Conservation (phyloP, 2,797 vertebrate species). For the Urophycis tenuis region DNA sequence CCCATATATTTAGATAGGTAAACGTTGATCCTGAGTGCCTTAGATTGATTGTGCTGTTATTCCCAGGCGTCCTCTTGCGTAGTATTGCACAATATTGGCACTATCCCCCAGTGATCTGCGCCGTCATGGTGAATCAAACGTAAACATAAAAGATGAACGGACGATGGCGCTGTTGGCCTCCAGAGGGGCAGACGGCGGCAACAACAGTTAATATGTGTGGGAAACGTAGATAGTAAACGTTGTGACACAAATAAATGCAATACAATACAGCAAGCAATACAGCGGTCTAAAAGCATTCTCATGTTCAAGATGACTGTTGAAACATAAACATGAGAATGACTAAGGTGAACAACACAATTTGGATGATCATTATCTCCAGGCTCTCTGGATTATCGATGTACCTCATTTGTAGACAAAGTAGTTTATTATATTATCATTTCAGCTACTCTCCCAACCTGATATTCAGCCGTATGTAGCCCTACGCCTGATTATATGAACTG, state of each 20-base stretch:
- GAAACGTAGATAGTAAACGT: background rate
- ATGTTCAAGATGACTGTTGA: background rate
- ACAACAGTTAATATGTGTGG: background rate
- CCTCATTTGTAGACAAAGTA: background rate
- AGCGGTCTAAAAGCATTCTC: background rate
- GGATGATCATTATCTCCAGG: background rate
- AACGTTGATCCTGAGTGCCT: background rate
- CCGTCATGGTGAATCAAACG: background rate
- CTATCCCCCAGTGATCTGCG: background rate
- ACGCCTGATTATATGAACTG: background rate
- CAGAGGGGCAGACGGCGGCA: background rate
- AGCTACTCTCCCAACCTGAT: background rate
- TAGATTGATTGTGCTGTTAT: background rate
- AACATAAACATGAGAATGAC: background rate
- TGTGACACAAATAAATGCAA: background rate
- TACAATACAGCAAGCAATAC: background rate
- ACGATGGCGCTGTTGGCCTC: constrained; percentile 15
- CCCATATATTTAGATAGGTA: no score
- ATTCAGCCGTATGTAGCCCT: background rate
- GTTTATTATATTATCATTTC: background rate
- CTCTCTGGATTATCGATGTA: background rate
- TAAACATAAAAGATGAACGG: background rate
- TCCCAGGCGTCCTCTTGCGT: background rate
- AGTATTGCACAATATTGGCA: background rate
- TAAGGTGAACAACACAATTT: background rate